Base-by-base conservation (phyloP, 1,140 invertebrate genomes). In the Agraylea sexmaculata region DNA sequence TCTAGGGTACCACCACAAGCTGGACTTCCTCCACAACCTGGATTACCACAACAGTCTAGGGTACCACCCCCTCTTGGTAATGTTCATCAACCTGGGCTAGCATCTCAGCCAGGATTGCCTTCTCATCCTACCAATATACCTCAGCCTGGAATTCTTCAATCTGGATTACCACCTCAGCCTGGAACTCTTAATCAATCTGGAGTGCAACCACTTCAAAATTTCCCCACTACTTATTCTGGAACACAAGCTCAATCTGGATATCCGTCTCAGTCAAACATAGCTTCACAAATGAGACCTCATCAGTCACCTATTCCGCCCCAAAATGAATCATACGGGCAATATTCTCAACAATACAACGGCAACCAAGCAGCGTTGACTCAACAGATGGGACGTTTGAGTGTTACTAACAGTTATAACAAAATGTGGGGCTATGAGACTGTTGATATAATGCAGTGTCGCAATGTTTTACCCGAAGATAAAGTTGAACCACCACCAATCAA, bases 381-480 rank as follows among this genome's bases (percentile, higher is more conserved):
- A 49, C 71, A 76, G 53, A 74, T 78, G 70, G 62, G 66, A 15
- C 58, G 66, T 35, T 47, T 75, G 25, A 73, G 66, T 52, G 74
- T 85, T 1, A 67, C 75, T 1, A 58, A 71, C 53, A 82, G 83
- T 12, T 87, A 81, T 50, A 83, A 82, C 53, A 76, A 79, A 58
- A 54, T 86, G 42, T 87, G 83, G 81, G 83, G 78, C n/a, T 66
- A 72, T 44, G 82, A 88, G 49, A 73, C 74, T 27, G 60, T 83
- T 32, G 90, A 96, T 62, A 64, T 97, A 16, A 64, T 95, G 48
- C 86, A 93, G 58, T 79, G 78, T 51, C 74, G 83, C 51, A 80
- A 89, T 54, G 72, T 96, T 48, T 62, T 95, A 42, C 84, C 87
- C 10, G 62, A 77, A 23, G 77, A 80, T n/a, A 83, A 80, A 45